Percentiles rank a stretch among this genome's conserved stretches.
These are phyloP conservation scores for Epinephelus cyanopodus DNA, from an alignment of 2,113 vertebrate genomes.

Conservation along the genomic window DNA sequence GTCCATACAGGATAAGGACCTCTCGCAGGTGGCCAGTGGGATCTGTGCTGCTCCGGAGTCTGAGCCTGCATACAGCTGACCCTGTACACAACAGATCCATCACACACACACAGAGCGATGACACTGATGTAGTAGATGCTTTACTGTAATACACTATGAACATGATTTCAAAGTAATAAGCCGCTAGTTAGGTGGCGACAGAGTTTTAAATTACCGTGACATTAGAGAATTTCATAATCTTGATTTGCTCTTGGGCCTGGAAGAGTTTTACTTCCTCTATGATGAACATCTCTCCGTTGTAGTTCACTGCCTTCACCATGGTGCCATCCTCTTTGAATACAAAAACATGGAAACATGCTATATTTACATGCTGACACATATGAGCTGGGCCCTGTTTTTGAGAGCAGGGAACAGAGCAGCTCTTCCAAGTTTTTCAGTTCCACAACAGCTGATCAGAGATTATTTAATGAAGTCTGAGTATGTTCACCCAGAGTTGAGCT, in stretches of 20 bases:
- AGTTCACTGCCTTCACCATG: conserved; percentile 86
- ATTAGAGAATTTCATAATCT: conserved; percentile 80
- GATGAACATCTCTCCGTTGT: conserved; percentile 83
- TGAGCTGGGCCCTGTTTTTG: no score
- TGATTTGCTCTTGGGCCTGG: conserved; percentile 71
- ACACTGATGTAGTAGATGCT: not conserved
- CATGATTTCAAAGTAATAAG: not conserved
- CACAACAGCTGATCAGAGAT: no score
- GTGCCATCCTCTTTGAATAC: conserved; percentile 82
- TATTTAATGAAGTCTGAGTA: no score
- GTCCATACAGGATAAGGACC: conserved; percentile 82
- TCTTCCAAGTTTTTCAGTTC: no score
- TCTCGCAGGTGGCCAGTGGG: conserved; percentile 78
- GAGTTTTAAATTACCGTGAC: conserved; percentile 75
- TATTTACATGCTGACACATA: not conserved
- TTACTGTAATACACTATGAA: not conserved
- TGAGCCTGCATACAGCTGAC: conserved; percentile 84
- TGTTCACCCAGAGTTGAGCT: no score
- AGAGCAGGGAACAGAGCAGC: no score
- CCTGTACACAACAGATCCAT: conserved; percentile 54
- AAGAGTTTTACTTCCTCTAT: conserved; percentile 88
- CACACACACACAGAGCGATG: not conserved
- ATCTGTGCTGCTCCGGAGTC: conserved; percentile 81
- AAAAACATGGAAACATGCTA: not conserved
- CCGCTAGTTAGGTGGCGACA: not conserved